Evolutionary conservation across 2,888 invertebrate species (phyloP).

Genomic region (Antheraea yamamai): DNA sequence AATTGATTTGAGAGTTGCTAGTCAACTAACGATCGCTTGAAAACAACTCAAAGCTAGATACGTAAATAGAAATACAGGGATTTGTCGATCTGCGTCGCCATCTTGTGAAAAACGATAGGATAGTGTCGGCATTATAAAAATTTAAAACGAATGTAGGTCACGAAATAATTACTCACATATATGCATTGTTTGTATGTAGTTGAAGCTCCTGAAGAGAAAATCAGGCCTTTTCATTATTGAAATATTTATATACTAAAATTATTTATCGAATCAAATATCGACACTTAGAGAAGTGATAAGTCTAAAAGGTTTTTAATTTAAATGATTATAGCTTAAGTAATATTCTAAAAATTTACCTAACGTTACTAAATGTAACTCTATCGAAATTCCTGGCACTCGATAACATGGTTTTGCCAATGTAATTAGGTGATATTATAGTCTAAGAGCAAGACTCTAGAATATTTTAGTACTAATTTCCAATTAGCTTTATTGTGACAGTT

Average conservation of each 20-base stretch:
- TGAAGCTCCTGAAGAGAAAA: not conserved
- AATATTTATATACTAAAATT: not conserved
- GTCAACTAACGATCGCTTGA: slow-evolving; percentile 17
- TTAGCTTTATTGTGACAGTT: not conserved
- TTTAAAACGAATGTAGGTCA: slow-evolving; percentile 63
- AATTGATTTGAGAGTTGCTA: not conserved
- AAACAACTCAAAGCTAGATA: slow-evolving; percentile 64
- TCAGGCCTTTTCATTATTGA: not conserved
- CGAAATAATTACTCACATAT: slow-evolving; percentile 1
- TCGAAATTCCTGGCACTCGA: not conserved
- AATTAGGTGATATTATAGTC: not conserved
- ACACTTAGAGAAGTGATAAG: not conserved
- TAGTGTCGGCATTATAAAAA: slow-evolving; percentile 70
- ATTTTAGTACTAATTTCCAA: not conserved
- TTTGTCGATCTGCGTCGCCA: slow-evolving; percentile 79
- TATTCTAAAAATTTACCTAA: not conserved
- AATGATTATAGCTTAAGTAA: not conserved
- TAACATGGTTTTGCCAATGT: not conserved
- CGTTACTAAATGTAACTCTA: not conserved
- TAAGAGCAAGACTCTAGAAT: not conserved
- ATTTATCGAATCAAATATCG: not conserved
- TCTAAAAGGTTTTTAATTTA: not conserved
- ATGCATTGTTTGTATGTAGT: not conserved
- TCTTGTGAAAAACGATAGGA: slow-evolving; percentile 82
- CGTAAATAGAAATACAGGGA: slow-evolving; percentile 82